Evolutionary conservation across 2,113 vertebrate species (phyloP).

Genomic region (Phyllostomus hastatus): DNA sequence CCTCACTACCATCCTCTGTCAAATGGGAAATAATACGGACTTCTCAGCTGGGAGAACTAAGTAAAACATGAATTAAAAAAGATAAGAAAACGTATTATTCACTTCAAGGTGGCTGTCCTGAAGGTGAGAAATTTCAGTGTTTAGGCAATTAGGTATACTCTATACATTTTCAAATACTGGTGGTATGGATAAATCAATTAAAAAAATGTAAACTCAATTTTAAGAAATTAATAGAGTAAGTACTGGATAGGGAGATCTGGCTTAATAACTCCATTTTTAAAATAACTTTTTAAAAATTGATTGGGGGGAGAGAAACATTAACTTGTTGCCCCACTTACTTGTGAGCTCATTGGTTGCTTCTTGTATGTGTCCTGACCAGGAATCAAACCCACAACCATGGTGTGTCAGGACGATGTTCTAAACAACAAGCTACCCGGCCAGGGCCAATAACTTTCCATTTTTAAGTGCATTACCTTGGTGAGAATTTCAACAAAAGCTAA

Average conservation of each 20-base stretch:
- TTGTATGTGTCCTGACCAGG: too few relatives aligned
- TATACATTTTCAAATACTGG: not conserved
- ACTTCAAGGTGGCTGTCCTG: not conserved
- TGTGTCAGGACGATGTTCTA: too few relatives aligned
- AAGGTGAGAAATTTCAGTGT: not conserved
- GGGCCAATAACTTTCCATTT: not conserved
- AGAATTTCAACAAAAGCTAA: conserved; percentile 33
- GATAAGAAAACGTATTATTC: not conserved
- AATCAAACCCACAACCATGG: too few relatives aligned
- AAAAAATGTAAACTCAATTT: not conserved
- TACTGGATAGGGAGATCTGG: not conserved
- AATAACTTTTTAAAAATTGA: not conserved
- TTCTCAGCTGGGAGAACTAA: not conserved
- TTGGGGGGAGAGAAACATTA: not conserved
- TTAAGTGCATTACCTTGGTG: not conserved
- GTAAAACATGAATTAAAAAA: not conserved
- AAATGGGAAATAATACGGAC: not conserved
- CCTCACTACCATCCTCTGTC: not conserved
- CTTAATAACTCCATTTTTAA: not conserved
- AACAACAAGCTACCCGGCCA: too few relatives aligned
- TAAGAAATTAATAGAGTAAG: not conserved
- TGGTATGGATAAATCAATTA: not conserved
- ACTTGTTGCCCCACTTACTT: too few relatives aligned
- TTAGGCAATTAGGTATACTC: not conserved
- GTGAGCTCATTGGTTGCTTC: too few relatives aligned